Base-by-base conservation (phyloP, 2,797 vertebrate genomes). In the Myripristis jacobus region DNA sequence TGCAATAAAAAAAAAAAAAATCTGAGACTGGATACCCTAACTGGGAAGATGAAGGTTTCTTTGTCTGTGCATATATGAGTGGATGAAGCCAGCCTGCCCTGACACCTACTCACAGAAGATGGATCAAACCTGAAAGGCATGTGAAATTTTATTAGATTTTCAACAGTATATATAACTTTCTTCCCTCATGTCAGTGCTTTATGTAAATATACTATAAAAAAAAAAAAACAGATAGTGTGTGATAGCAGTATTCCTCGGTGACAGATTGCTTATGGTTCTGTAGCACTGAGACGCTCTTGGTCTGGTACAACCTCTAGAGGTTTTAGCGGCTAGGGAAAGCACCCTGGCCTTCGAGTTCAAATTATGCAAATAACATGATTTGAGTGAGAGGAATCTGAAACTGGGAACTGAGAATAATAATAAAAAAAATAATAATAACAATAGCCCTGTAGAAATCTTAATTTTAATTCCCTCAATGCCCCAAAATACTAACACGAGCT, bases 31-130 rank as follows among this genome's bases (percentile, higher is more conserved):
- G n/a, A 81, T 70, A 82, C 38, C 48, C 41, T 12, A 24, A 62
- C 51, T 10, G 18, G 44, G 54, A 62, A 84, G 73, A 83, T 80
- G 84, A 86, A 89, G 80, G 85, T 83, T 85, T 75, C 57, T 75
- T 74, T 73, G 60, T 74, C 58, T 66, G 52, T 59, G 75, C 38
- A 5, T 12, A n/a, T 63, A 70, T 46, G 66, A 75, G 64, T 73
- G 64, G 66, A 80, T 80, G 79, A 66, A 73, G 57, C 27, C 38
- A 62, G 58, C 55, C 67, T 56, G 69, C 59, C 55, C 75, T 18
- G 6, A 84, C 80, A 84, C 81, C 77, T 83, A 77, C 82, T 75
- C 47, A n/a, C 50, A 31, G 60, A 44, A 75, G 58, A 80, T 13
- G 56, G 65, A 75, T 86, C 80, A 84, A 73, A 80, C 70, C 69